Evolutionary conservation across 2,888 invertebrate genomes (phyloP).

Genomic region (Frankliniella intonsa): DNA sequence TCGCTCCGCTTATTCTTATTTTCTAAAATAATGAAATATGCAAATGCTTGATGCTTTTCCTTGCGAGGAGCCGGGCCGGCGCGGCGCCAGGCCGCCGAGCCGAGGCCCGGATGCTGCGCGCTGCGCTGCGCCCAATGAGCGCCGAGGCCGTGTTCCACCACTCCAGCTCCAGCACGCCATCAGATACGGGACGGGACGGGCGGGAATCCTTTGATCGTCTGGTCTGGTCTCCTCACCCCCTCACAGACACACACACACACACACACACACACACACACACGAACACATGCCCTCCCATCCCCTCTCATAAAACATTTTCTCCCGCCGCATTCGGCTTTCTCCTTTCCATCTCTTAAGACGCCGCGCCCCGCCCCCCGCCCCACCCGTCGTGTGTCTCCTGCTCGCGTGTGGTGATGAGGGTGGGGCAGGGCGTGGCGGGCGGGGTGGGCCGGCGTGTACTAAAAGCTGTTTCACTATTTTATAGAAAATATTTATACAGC

Average conservation of each 20-base stretch:
- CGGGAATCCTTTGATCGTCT: conserved; percentile 18
- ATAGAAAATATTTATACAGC: conserved; percentile 14
- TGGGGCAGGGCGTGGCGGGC: not conserved
- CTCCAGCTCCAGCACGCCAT: too few species aligned
- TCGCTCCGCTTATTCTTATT: not conserved
- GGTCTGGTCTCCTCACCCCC: not conserved
- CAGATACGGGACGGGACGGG: not conserved
- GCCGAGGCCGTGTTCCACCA: too few species aligned
- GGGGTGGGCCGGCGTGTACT: not conserved
- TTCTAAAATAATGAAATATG: conserved; percentile 9
- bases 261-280: not conserved
- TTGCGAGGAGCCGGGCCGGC: not conserved
- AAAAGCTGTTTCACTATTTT: conserved; percentile 27
- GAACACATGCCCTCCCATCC: not conserved
- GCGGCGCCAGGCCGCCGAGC: not conserved
- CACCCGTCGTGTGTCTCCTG: not conserved
- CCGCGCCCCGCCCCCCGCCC: not conserved
- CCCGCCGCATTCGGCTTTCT: not conserved
- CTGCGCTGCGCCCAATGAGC: too few species aligned
- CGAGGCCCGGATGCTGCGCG: not conserved
- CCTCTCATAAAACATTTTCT: not conserved
- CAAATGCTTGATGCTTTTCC: not conserved
- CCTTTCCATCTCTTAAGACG: not conserved
- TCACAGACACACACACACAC: not conserved
- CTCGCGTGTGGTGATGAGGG: not conserved